These are phyloP conservation scores for Calypte anna DNA, from an alignment of 2,113 vertebrate species.

Conservation along the genomic window DNA sequence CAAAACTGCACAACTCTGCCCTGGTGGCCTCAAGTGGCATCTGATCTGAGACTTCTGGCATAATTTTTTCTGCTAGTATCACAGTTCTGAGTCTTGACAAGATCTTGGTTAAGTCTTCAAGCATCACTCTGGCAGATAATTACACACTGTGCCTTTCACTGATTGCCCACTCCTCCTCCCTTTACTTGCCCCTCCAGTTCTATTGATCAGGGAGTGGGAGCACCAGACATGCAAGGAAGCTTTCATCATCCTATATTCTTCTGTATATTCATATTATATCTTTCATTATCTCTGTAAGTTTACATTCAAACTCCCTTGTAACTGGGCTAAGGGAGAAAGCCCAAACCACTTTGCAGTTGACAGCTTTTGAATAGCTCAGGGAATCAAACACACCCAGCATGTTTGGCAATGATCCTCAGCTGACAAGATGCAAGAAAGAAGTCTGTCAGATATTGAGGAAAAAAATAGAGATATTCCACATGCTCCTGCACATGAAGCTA, in stretches of 20 bases:
- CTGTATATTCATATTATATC: too few species aligned
- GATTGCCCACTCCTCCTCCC: not conserved
- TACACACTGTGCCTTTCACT: not conserved
- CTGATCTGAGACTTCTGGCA: not conserved
- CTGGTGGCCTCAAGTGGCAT: accelerated
- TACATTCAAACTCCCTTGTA: not conserved
- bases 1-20: not conserved
- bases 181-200: not conserved
- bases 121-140: not conserved
- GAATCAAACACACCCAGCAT: not conserved
- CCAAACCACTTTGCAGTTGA: not conserved
- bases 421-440: not conserved
- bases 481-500: not conserved
- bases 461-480: not conserved
- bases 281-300: not conserved
- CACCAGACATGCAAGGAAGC: too few species aligned
- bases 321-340: not conserved
- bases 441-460: not conserved
- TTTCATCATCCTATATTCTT: not conserved
- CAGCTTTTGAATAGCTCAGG: not conserved
- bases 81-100: not conserved
- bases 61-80: not conserved
- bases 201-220: not conserved
- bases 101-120: not conserved
- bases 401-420: not conserved